Conservation (phyloP, 2,888 invertebrate genomes). For the Platynereis dumerilii region DNA sequence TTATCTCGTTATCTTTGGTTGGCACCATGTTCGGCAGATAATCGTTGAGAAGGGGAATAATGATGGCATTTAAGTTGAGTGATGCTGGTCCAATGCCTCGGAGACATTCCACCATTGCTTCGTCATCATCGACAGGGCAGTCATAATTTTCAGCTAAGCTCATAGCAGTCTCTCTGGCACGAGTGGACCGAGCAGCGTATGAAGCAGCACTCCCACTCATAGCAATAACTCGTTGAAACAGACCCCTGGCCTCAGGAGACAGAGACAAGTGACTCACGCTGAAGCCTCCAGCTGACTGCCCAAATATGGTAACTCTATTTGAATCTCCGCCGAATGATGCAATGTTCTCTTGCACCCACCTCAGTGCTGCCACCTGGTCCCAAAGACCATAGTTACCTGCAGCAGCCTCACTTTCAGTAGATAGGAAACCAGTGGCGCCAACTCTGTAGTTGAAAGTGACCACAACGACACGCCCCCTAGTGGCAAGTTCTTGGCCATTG, state of each 20-base stretch:
- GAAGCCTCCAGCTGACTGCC: neutral
- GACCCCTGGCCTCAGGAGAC: neutral
- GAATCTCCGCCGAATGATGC: too few relatives aligned
- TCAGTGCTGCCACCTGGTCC: too few relatives aligned
- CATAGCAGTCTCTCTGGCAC: neutral
- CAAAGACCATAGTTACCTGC: neutral
- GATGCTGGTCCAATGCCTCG: neutral
- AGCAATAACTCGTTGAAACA: neutral
- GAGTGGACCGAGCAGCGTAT: neutral
- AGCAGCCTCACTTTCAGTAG: neutral
- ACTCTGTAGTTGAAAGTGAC: too few relatives aligned
- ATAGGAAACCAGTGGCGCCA: too few relatives aligned
- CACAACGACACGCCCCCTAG: too few relatives aligned
- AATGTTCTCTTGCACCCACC: too few relatives aligned
- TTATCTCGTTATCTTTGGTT: neutral
- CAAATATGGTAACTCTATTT: neutral
- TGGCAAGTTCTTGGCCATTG: too few relatives aligned
- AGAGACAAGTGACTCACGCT: neutral
- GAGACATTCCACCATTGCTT: neutral
- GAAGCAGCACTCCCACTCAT: slow-evolving; percentile 1
- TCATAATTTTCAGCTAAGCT: neutral
- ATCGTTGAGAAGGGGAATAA: neutral
- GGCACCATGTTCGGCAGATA: neutral
- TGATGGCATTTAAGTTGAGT: neutral
- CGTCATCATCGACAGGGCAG: neutral